A percentile compares a stretch with the other conserved stretches of the same genome.
Conservation (phyloP, 2,797 vertebrate genomes). For the Sebastes reedi region DNA sequence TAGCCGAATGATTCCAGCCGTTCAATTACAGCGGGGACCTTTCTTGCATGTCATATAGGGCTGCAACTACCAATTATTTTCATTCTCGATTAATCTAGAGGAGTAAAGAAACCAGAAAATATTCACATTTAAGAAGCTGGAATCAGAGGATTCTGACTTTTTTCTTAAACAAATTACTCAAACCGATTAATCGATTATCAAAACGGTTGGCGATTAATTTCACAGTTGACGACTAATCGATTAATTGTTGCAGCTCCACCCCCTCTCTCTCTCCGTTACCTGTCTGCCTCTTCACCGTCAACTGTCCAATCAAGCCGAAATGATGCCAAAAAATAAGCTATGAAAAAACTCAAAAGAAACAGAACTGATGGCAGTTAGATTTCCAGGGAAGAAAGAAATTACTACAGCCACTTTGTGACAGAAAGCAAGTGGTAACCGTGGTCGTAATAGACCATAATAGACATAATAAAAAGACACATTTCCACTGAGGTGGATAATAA, state of each 20-base stretch:
- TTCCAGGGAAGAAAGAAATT: background rate
- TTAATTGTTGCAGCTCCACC: too few species aligned
- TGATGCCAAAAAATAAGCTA: background rate
- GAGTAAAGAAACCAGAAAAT: too few species aligned
- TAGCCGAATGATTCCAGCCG: background rate
- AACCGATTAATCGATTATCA: too few species aligned
- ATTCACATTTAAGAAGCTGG: too few species aligned
- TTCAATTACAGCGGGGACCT: too few species aligned
- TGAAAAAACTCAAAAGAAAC: background rate
- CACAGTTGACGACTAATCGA: too few species aligned
- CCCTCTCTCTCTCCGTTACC: background rate
- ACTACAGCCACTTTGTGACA: background rate
- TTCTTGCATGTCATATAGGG: background rate
- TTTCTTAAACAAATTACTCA: too few species aligned
- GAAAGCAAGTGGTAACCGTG: background rate
- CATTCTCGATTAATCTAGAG: too few species aligned
- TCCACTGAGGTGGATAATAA: too few species aligned
- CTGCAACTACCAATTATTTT: too few species aligned
- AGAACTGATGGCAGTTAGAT: background rate
- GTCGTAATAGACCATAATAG: background rate
- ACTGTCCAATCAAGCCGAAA: background rate
- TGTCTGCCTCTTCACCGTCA: background rate
- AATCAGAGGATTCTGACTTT: too few species aligned
- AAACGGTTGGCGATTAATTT: too few species aligned
- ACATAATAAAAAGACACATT: background rate